These are phyloP conservation scores for Agapostemon virescens DNA, from an alignment of 2,888 invertebrate genomes.

Conservation along the genomic window DNA sequence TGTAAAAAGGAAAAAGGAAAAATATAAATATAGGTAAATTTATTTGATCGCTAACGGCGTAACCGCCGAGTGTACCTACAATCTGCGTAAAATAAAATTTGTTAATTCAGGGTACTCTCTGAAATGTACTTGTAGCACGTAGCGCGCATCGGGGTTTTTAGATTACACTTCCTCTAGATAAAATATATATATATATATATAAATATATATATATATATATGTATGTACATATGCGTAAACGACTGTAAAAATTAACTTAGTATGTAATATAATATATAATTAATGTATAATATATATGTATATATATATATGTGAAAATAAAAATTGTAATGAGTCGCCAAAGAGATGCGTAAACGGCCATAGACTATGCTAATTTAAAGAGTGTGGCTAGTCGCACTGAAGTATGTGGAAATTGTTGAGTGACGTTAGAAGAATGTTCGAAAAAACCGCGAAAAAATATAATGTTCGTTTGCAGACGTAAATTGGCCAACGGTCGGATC, in stretches of 20 bases:
- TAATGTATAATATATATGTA: no score
- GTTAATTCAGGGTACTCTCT: not conserved
- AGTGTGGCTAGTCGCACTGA: no score
- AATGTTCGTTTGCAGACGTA: not conserved
- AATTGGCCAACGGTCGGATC: not conserved
- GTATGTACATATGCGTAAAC: no score
- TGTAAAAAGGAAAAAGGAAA: not conserved
- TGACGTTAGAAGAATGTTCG: not conserved
- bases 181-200: not conserved
- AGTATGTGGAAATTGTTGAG: not conserved
- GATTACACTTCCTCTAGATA: not conserved
- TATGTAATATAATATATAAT: not conserved
- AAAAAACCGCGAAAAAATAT: constrained; percentile 37
- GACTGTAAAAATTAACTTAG: no score
- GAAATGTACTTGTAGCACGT: not conserved
- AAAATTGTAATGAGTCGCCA: no score
- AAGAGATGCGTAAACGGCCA: no score
- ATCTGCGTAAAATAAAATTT: not conserved
- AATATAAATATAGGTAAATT: not conserved
- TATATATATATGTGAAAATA: no score
- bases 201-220: no score
- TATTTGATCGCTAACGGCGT: not conserved
- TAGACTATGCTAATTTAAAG: no score
- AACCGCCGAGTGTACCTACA: not conserved
- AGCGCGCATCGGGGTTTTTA: not conserved